Conservation (phyloP, 2,888 invertebrate genomes). For the Myopa tessellatipennis region DNA sequence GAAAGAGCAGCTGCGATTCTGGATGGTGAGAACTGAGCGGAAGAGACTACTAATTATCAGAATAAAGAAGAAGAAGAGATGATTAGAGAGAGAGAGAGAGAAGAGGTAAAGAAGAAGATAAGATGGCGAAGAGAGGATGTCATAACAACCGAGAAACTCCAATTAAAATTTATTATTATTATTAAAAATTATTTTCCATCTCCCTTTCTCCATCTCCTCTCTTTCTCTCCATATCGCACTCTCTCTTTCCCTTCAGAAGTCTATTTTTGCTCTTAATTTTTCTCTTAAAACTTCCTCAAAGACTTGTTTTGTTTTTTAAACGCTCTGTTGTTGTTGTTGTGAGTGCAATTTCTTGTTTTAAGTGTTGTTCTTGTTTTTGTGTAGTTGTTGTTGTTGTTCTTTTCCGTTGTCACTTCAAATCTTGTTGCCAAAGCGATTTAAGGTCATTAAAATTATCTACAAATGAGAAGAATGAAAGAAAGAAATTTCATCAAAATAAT, state of each 20-base stretch:
- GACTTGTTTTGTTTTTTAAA: background rate
- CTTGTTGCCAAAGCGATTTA: too few species aligned
- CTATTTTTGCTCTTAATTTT: background rate
- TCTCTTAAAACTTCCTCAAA: background rate
- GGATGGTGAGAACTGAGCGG: background rate
- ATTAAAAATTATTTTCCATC: too few species aligned
- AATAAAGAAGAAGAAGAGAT: background rate
- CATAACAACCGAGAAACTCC: too few species aligned
- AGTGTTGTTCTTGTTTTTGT: background rate
- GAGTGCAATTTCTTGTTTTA: background rate
- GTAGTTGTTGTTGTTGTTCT: background rate
- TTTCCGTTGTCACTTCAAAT: background rate
- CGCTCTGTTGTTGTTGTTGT: background rate
- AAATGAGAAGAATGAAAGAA: too few species aligned
- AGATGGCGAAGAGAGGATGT: background rate
- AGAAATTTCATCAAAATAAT: background rate
- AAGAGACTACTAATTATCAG: background rate
- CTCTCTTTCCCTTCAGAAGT: too few species aligned
- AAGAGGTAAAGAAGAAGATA: background rate
- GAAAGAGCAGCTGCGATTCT: background rate
- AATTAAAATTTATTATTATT: too few species aligned
- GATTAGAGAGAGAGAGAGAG: background rate
- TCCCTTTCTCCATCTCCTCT: too few species aligned
- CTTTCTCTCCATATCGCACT: too few species aligned
- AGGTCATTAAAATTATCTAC: too few species aligned